Evolutionary conservation across 2,113 vertebrate genomes (phyloP), one percentile per base, ranked within the genome.

Genomic region (Picathartes gymnocephalus): DNA sequence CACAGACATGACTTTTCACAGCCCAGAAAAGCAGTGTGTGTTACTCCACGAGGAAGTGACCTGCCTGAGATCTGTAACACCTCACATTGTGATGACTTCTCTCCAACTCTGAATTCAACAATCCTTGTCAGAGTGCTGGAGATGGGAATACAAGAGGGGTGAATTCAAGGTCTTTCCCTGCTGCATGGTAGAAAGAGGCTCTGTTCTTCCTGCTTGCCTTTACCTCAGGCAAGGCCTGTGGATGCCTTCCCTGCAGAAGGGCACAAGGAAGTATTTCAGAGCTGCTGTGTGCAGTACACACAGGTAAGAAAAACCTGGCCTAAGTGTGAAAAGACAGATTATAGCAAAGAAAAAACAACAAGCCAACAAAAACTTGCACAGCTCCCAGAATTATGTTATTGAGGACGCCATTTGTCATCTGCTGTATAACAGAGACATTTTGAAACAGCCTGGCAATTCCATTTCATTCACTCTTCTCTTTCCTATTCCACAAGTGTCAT

Each of bases 401-500:
- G 66, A 89, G 84, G 73, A 89, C 2, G 66, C 27, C 79, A 76
- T 94, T 91, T 91, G 45, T 96, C 93, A 90, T 66, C 70, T 42
- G 33, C 58, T 70, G 54, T 65, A 28, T 57, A 92, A 50, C 3
- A 79, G 70, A 80, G 78, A 92, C 31, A 84, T 95, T 95, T 91
- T 81, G 91, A 95, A 91, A 89, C 91, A 91, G 84, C 45, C 74
- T 86, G 89, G 84, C 50, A 92, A 95, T 92, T 90, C 84, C 70
- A 76, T 93, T 93, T 88, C 80, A 70, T 89, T 96, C 95, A 94
- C 71, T 93, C 77, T 81, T 86, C 86, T 92, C 83, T 81, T 94
- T 94, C 91, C 91, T 81, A 45, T 94, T 97, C 95, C 88, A 94
- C 86, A 94, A 89, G 91, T 89, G 91, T 94, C 94, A 95, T 93